These are phyloP conservation scores for Psammodynastes pulverulentus DNA, from an alignment of 2,113 vertebrate genomes.

Conservation along the genomic window DNA sequence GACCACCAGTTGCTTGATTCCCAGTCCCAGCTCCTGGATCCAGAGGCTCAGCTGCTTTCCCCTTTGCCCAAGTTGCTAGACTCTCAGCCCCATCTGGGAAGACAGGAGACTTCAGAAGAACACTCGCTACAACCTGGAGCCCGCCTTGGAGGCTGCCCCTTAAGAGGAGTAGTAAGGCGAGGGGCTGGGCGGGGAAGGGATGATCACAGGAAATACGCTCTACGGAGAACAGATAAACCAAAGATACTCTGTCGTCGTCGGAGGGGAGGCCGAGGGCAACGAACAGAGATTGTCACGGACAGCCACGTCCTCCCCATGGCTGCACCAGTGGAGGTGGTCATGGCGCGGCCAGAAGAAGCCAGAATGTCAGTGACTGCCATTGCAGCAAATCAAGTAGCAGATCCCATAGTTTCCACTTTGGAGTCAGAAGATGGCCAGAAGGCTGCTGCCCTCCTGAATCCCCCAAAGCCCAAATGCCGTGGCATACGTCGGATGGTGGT, in stretches of 20 bases:
- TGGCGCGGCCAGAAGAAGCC: slow-evolving; percentile 58
- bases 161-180: slow-evolving; percentile 60
- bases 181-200: slow-evolving; percentile 66
- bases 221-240: slow-evolving; percentile 91
- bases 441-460: accelerated
- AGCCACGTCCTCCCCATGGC: slow-evolving; percentile 63
- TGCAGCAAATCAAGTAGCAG: background rate
- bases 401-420: slow-evolving; percentile 28
- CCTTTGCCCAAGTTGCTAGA: slow-evolving; percentile 70
- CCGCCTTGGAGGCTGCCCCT: slow-evolving; percentile 55
- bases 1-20: slow-evolving; percentile 62
- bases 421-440: slow-evolving; percentile 53
- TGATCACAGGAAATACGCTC: slow-evolving; percentile 85
- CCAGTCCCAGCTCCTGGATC: slow-evolving; percentile 59
- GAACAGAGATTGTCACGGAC: slow-evolving; percentile 56
- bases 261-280: slow-evolving; percentile 59
- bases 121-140: slow-evolving; percentile 53
- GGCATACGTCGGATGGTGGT: slow-evolving; percentile 91
- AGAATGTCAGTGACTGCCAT: background rate
- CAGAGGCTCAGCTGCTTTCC: slow-evolving; percentile 70
- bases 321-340: slow-evolving; percentile 58
- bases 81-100: slow-evolving; percentile 59
- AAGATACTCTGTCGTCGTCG: slow-evolving; percentile 89
- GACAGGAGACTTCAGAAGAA: slow-evolving; percentile 62
- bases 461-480: slow-evolving; percentile 73